These are phyloP conservation scores for Netelia fuscicornis DNA, from an alignment of 2,888 invertebrate species.

Conservation along the genomic window DNA sequence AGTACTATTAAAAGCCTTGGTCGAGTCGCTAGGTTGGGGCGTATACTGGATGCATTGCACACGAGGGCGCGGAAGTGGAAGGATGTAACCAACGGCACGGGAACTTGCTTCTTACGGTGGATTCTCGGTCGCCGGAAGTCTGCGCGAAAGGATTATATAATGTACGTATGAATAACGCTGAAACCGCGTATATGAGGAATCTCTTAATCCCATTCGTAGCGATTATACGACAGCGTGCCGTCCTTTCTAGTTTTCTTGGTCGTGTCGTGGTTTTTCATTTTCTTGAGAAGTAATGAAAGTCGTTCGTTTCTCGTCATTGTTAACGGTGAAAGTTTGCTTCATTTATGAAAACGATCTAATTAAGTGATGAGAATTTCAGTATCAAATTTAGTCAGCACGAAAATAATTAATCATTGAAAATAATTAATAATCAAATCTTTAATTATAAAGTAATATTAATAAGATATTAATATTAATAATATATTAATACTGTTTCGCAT, in stretches of 20 bases:
- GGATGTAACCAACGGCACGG: slow-evolving; percentile 41
- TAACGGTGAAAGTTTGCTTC: background rate
- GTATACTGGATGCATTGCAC: slow-evolving; percentile 39
- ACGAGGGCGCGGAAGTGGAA: slow-evolving; percentile 49
- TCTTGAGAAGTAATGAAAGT: background rate
- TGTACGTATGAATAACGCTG: slow-evolving; percentile 30
- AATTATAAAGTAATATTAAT: too few relatives aligned
- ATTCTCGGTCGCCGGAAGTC: slow-evolving; percentile 20
- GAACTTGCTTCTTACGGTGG: slow-evolving; percentile 55
- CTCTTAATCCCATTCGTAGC: slow-evolving; percentile 62
- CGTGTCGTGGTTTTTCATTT: slow-evolving; percentile 16
- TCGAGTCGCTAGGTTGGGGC: background rate
- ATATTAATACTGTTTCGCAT: too few relatives aligned
- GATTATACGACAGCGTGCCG: slow-evolving; percentile 47
- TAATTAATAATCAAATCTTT: too few relatives aligned
- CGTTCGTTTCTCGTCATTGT: background rate
- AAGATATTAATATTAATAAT: too few relatives aligned
- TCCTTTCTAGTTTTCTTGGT: slow-evolving; percentile 31
- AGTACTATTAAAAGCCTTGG: slow-evolving; percentile 58
- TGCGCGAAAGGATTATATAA: slow-evolving; percentile 42
- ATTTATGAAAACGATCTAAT: too few relatives aligned
- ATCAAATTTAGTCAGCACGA: too few relatives aligned
- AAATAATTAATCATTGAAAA: too few relatives aligned
- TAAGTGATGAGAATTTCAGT: too few relatives aligned
- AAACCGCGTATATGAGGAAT: slow-evolving; percentile 53